These are phyloP conservation scores for Corvus cornix DNA, from an alignment of 2,113 vertebrate species.

Conservation along the genomic window DNA sequence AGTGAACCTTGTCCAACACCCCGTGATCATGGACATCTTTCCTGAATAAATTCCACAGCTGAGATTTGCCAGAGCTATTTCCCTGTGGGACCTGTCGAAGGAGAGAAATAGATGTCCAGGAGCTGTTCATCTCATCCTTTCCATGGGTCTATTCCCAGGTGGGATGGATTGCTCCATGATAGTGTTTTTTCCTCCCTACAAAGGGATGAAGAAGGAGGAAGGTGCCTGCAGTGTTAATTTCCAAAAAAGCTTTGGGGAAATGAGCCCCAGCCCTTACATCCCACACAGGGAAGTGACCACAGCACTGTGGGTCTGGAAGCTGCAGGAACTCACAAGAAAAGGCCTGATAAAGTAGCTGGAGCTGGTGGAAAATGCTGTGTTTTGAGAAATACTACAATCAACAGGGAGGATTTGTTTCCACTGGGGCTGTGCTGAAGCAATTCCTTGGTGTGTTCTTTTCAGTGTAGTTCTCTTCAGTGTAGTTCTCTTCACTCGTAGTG, in stretches of 20 bases:
- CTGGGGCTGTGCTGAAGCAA: neutral
- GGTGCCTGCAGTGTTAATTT: neutral
- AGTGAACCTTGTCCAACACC: neutral
- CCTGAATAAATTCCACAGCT: neutral
- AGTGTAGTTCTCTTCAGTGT: too few relatives aligned
- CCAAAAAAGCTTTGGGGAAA: neutral
- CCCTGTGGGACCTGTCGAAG: neutral
- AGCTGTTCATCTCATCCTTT: neutral
- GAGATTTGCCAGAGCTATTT: neutral
- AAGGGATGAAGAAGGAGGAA: neutral
- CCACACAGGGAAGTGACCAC: neutral
- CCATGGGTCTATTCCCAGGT: neutral
- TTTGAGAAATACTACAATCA: neutral
- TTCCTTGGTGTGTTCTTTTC: neutral
- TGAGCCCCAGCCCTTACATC: rapidly evolving
- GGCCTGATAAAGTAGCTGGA: neutral
- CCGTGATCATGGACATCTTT: neutral
- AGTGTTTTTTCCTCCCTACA: neutral
- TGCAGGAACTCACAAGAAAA: neutral
- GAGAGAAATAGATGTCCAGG: neutral
- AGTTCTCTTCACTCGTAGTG: neutral
- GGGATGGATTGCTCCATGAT: neutral
- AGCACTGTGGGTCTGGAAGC: neutral
- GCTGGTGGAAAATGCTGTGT: neutral
- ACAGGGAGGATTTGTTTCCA: neutral